Evolutionary conservation across 2,797 vertebrate genomes (phyloP), one percentile per base, ranked within the genome.

Genomic region (Balearica regulorum): DNA sequence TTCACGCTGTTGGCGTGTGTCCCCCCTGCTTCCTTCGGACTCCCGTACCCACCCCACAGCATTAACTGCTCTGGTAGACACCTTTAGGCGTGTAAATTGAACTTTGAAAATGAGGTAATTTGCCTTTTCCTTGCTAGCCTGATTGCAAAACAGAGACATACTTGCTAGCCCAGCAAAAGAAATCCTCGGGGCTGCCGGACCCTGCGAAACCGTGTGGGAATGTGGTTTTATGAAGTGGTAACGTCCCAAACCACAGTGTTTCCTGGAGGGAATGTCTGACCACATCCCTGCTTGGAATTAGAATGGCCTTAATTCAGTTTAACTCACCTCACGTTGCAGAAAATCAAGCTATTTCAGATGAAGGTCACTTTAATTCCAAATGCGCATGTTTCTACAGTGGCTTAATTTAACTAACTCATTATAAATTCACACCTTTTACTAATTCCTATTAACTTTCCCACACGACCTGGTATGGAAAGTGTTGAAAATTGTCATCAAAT

Each of bases 221-320:
- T 18, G 44, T 19, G 51, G 4, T 51, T 35, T 46, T 33, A 14
- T 31, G 2, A 11, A 18, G 26, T 4, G 7, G 6, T 1, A 8
- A 6, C 0, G 0, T n/a, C 64, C 37, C 78, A 16, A 5, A 10
- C 8, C 43, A 7, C 11, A 4, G 51, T 1, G 44, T 55, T n/a
- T 64, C 48, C 61, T 8, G 3, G 28, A 51, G 48, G 3, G 16
- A 8, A 22, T 4, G 25, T 18, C 83, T 46, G 65, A 18, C 43
- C 62, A 13, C 39, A 8, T 13, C 72, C 54, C 15, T 6, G 0
- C 21, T 35, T 21, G 5, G 16, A 26, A 3, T 9, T 3, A 5
- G 28, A 33, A 7, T 1, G 14, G 26, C 31, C 46, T 25, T 31
- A 26, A 31, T 39, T 29, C 33, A 2, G 29, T 54, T 48, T 37